A percentile compares a stretch with the other conserved stretches of the same genome.
Conservation (phyloP, 2,888 invertebrate species). For the Pelosia muscerda region DNA sequence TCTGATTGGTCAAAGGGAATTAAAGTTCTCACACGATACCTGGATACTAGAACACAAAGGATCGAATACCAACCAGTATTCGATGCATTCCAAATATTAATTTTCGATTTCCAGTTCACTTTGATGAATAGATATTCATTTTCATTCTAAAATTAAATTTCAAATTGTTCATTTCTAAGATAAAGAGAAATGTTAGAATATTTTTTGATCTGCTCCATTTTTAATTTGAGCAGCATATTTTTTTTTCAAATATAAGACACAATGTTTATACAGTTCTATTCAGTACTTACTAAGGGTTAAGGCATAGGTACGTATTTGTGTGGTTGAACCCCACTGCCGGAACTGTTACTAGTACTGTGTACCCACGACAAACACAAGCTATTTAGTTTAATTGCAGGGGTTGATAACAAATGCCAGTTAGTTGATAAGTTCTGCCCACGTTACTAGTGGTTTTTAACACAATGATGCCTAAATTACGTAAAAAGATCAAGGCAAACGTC, state of each 20-base stretch:
- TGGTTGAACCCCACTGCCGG: not conserved
- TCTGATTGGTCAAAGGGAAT: slow-evolving; percentile 74
- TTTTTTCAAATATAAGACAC: not conserved
- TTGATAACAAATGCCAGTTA: too few species aligned
- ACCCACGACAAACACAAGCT: not conserved
- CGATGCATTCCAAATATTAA: slow-evolving; percentile 66
- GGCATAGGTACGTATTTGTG: not conserved
- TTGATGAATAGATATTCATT: slow-evolving; percentile 47
- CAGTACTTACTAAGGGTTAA: not conserved
- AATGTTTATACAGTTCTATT: too few species aligned
- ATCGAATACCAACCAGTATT: slow-evolving; percentile 51
- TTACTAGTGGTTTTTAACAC: too few species aligned
- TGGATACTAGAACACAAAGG: slow-evolving; percentile 56
- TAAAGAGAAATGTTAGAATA: not conserved
- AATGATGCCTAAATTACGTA: too few species aligned
- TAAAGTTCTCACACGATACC: slow-evolving; percentile 53
- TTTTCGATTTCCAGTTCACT: slow-evolving; percentile 67
- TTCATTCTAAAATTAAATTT: slow-evolving; percentile 43
- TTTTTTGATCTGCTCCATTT: not conserved
- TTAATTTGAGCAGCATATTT: not conserved
- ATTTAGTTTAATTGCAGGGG: not conserved
- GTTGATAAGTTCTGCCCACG: too few species aligned
- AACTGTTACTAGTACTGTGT: not conserved
- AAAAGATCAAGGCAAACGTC: too few species aligned
- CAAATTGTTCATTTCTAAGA: slow-evolving; percentile 3